A percentile compares a stretch with the other conserved stretches of the same genome.
Evolutionary conservation across 1,140 invertebrate species (phyloP).

Genomic region (Spodoptera frugiperda): DNA sequence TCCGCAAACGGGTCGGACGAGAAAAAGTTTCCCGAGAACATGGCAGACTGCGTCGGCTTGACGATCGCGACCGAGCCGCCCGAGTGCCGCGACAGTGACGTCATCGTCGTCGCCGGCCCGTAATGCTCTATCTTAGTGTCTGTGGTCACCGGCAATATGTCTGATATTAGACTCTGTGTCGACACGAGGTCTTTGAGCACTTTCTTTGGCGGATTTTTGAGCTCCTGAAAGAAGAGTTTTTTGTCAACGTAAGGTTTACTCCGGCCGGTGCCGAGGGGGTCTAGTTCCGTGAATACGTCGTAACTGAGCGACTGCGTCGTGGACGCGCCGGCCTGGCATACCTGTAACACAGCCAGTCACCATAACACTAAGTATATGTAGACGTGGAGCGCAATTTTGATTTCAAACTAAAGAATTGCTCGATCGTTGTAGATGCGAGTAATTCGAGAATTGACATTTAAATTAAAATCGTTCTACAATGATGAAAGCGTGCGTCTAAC

Average conservation of each 20-base stretch:
- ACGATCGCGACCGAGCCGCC: conserved; percentile 83
- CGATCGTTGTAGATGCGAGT: conserved; percentile 21
- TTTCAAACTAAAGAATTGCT: conserved; percentile 18
- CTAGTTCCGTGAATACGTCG: conserved; percentile 96
- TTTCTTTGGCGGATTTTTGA: conserved; percentile 97
- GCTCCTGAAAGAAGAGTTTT: conserved; percentile 97
- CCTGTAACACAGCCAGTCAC: conserved; percentile 76
- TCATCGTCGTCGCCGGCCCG: conserved; percentile 78
- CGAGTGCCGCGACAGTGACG: conserved; percentile 82
- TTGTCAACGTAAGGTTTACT: conserved; percentile 97
- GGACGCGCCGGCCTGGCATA: conserved; percentile 68
- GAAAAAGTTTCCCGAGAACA: conserved; percentile 72
- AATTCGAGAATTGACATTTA: conserved; percentile 4
- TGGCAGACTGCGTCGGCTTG: conserved; percentile 66
- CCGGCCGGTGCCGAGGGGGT: conserved; percentile 95
- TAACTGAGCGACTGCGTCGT: conserved; percentile 76
- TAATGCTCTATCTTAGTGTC: conserved; percentile 69
- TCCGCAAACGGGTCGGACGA: conserved; percentile 90
- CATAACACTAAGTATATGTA: conserved; percentile 59
- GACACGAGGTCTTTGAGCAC: conserved; percentile 93
- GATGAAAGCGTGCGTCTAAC: conserved; percentile 45
- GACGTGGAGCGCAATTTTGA: conserved; percentile 43
- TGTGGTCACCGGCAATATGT: conserved; percentile 69
- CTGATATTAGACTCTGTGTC: conserved; percentile 72
- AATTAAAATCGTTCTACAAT: conserved; percentile 40